phyloP scores from a whole-genome alignment of 1,140 invertebrate genomes.

The Rhagoletis zephyria region DNA sequence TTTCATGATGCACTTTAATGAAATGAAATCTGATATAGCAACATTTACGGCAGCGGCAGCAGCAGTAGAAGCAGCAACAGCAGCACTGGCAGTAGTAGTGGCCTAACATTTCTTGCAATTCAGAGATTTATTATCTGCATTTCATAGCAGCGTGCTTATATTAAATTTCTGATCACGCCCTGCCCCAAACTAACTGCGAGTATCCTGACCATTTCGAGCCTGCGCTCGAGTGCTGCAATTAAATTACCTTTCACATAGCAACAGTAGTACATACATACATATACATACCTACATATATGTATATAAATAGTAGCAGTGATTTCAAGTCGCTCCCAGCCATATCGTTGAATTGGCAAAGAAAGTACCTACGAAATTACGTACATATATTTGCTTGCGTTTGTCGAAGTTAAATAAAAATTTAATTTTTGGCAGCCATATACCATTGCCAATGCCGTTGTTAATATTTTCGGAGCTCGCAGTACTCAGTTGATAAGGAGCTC shows the following conservation, averaged over 20 bases:
- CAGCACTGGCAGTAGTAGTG: conserved; percentile 19
- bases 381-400: background rate
- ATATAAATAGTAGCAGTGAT: background rate
- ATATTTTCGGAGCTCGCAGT: no score
- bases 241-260: conserved; percentile 12
- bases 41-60: background rate
- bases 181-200: background rate
- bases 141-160: conserved; percentile 48
- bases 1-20: conserved; percentile 58
- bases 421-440: conserved; percentile 7
- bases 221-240: conserved; percentile 22
- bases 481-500: background rate
- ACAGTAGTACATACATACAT: background rate
- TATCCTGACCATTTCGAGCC: background rate
- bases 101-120: conserved; percentile 2
- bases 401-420: background rate
- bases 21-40: conserved; percentile 57
- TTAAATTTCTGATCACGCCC: conserved; percentile 56
- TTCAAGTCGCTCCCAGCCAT: background rate
- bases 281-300: background rate
- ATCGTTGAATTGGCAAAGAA: background rate
- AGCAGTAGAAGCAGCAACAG: conserved; percentile 44
- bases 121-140: conserved; percentile 56
- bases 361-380: background rate
- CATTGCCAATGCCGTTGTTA: conserved; percentile 22